Evolutionary conservation across 1,140 invertebrate species (phyloP).

Genomic region (Telenomus remus): DNA sequence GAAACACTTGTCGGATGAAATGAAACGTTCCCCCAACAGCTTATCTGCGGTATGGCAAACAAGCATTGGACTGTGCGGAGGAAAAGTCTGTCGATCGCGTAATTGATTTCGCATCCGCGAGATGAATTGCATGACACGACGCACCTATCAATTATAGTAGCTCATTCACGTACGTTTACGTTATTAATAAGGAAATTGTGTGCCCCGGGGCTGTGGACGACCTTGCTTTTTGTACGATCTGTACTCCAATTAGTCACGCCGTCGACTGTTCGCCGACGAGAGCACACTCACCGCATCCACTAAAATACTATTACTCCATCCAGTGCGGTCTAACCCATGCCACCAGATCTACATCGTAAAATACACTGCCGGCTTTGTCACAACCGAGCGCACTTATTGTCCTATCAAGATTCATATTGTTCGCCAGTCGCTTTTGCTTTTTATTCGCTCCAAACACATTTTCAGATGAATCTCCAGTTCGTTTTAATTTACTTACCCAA

Average conservation of each 20-base stretch:
- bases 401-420: neutral
- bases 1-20: neutral
- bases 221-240: conserved; percentile 47
- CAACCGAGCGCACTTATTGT: no score
- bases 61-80: conserved; percentile 8
- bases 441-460: neutral
- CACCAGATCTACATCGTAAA: conserved; percentile 37
- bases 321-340: conserved; percentile 34
- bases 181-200: conserved; percentile 53
- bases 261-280: conserved; percentile 35
- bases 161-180: conserved; percentile 33
- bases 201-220: conserved; percentile 33
- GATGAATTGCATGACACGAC: conserved; percentile 31
- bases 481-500: no score
- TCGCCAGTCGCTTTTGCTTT: no score
- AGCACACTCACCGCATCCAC: conserved; percentile 33
- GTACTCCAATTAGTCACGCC: conserved; percentile 51
- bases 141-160: conserved; percentile 28
- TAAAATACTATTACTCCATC: conserved; percentile 57
- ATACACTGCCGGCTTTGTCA: neutral
- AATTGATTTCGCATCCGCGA: conserved; percentile 7
- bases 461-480: no score
- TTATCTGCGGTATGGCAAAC: no score
- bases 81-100: neutral
- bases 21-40: conserved; percentile 1